Base-by-base conservation (phyloP, 1,140 invertebrate species). In the Bombus superbus region DNA sequence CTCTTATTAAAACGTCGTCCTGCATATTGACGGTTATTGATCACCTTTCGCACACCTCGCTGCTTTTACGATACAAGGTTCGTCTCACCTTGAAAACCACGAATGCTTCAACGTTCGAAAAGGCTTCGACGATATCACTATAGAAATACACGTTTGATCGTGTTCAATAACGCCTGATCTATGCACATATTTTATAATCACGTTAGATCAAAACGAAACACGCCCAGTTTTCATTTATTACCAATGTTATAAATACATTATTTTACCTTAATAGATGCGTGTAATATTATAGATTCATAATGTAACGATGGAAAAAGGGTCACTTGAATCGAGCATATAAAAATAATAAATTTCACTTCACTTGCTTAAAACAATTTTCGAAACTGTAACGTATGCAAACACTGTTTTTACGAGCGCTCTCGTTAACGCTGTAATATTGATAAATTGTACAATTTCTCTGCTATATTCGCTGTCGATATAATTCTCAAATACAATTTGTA, bases 11-110 rank as follows among this genome's bases (percentile, higher is more conserved):
- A 93, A 92, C 91, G 87, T 92, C 89, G 89, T 92, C 89, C 84
- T 91, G 91, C 92, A 94, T 93, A 94, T 94, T 93, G 93, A 93
- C 91, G 93, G 89, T 92, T 94, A 94, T 94, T 93, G 93, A 94
- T 94, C 92, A 94, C 83, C 87, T 85, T 87, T 88, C 86, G 87
- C 62, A 69, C 68, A 83, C 87, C 77, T 85, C 83, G 85, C 66
- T 69, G 86, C 86, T 90, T 93, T 93, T 92, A 91, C 91, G 87
- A 81, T 90, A 89, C 88, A 91, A 92, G 85, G 72, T 81, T 85
- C 76, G 82, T 81, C 66, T 82, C 86, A 83, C 85, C 79, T 88
- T 86, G 85, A 82, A 83, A 73, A 89, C 84, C 81, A 85, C 71
- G 76, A 38, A 77, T 57, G 79, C 40, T 11, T 71, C 22, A 40